phyloP scores from a whole-genome alignment of 2,113 vertebrate species.

The Erythrocercus mccallii region DNA sequence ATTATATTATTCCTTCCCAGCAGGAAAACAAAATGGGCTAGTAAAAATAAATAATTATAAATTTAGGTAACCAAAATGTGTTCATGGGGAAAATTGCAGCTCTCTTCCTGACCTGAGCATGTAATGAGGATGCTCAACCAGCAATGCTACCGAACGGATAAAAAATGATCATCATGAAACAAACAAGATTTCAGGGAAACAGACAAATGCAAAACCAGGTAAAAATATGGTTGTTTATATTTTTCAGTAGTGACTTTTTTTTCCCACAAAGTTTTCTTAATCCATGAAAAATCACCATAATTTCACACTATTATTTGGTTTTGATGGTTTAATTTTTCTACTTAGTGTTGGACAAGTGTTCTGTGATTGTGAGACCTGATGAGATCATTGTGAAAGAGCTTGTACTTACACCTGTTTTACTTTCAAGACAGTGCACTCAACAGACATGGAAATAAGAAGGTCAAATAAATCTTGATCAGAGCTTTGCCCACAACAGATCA shows the following conservation, averaged over 20 bases:
- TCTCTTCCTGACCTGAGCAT: not conserved
- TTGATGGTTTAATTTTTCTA: not conserved
- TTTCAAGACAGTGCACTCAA: not conserved
- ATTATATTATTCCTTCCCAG: not conserved
- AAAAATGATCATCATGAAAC: not conserved
- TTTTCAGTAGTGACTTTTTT: not conserved
- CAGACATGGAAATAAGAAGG: not conserved
- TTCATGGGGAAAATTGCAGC: not conserved
- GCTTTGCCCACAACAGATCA: not conserved
- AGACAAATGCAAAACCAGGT: not conserved
- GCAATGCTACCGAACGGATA: not conserved
- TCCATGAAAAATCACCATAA: not conserved
- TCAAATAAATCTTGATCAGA: not conserved
- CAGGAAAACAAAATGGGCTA: not conserved
- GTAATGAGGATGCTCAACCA: not conserved
- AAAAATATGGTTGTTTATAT: not conserved
- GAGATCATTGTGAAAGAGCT: not conserved
- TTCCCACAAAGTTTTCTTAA: not conserved
- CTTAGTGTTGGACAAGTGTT: not conserved
- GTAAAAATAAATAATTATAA: not conserved
- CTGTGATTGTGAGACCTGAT: not conserved
- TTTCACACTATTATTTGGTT: not conserved
- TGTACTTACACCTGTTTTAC: not conserved
- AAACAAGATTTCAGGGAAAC: not conserved
- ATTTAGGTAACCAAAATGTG: not conserved